phyloP scores from a whole-genome alignment of 2,113 vertebrate species.

The Fulica atra region DNA sequence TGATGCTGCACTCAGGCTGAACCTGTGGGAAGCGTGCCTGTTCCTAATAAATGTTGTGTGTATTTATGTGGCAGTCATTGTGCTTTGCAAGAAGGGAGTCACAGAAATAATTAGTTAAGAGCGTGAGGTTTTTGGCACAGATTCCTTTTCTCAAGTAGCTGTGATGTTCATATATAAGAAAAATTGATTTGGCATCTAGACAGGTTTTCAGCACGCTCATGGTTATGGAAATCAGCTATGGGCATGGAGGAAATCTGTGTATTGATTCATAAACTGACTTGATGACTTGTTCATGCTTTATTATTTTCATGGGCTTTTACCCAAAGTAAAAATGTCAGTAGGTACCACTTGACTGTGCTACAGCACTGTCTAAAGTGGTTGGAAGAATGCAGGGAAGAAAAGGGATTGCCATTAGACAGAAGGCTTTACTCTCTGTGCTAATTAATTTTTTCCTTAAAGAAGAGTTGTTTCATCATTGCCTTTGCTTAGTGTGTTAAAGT shows the following conservation, averaged over 20 bases:
- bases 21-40: conserved; percentile 60
- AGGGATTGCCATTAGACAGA: not conserved
- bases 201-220: conserved; percentile 58
- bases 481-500: not conserved
- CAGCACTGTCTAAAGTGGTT: conserved; percentile 26
- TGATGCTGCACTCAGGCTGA: conserved; percentile 46
- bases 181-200: conserved; percentile 71
- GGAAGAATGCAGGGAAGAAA: conserved; percentile 3
- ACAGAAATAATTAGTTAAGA: conserved; percentile 71
- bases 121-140: conserved; percentile 65
- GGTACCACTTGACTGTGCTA: conserved; percentile 62
- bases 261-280: conserved; percentile 69
- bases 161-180: conserved; percentile 65
- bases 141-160: conserved; percentile 56
- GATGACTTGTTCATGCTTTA: conserved; percentile 68
- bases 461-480: not conserved
- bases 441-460: not conserved
- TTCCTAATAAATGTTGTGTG: conserved; percentile 41
- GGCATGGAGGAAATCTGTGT: conserved; percentile 62
- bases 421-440: not conserved
- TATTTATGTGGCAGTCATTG: conserved; percentile 55
- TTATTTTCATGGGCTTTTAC: conserved; percentile 63
- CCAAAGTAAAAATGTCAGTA: conserved; percentile 54
- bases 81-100: conserved; percentile 46
- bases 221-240: conserved; percentile 70